Evolutionary conservation across 2,113 vertebrate species (phyloP).

Genomic region (Cathartes aura): DNA sequence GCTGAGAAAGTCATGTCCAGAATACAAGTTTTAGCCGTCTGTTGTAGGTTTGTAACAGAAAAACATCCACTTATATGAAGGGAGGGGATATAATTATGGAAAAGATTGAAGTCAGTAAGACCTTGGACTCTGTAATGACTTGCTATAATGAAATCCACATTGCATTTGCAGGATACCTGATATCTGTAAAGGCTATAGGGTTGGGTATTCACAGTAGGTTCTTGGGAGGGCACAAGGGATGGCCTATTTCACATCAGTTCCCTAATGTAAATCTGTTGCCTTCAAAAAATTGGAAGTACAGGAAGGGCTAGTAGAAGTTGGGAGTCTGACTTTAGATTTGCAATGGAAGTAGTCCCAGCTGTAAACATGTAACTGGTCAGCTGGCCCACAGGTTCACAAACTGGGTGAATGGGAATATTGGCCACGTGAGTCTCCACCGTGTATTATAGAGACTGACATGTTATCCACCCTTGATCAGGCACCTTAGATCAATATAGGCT

Average conservation of each 20-base stretch:
- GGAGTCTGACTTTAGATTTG: background rate
- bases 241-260: background rate
- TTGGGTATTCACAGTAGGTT: fast-evolving
- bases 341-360: background rate
- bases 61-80: background rate
- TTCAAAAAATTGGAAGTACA: background rate
- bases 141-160: background rate
- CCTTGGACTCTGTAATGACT: background rate
- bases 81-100: background rate
- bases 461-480: background rate
- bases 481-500: background rate
- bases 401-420: background rate
- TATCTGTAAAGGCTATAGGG: background rate
- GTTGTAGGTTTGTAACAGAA: background rate
- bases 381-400: background rate
- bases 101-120: background rate
- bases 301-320: background rate
- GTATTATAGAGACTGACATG: background rate
- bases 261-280: background rate
- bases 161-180: background rate
- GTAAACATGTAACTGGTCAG: background rate
- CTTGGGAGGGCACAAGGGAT: background rate
- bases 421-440: background rate
- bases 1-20: background rate
- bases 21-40: background rate